Conservation (phyloP, 2,113 vertebrate species). For the Eidolon helvum region DNA sequence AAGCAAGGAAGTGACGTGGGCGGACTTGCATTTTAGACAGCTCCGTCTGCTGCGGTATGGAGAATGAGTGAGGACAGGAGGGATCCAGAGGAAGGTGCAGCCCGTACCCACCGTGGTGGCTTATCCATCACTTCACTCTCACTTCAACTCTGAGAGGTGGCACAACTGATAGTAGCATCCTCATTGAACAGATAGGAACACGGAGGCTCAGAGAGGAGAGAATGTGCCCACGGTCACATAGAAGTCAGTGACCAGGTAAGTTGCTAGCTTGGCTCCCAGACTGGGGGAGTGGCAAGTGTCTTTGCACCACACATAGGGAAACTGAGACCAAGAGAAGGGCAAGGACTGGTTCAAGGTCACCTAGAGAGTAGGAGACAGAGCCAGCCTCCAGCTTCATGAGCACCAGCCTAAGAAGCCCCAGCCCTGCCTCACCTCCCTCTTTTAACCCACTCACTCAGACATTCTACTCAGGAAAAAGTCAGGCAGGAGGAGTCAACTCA, state of each 20-base stretch:
- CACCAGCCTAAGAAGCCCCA: neutral
- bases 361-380: neutral
- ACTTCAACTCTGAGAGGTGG: neutral
- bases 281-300: neutral
- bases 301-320: neutral
- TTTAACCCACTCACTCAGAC: neutral
- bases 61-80: neutral
- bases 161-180: neutral
- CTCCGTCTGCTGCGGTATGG: neutral
- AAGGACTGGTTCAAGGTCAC: neutral
- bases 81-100: neutral
- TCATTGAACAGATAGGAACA: neutral
- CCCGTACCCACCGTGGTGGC: neutral
- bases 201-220: neutral
- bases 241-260: neutral
- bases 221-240: accelerated
- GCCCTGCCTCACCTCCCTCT: neutral
- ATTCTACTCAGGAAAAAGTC: neutral
- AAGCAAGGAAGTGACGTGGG: accelerated
- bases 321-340: neutral
- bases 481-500: neutral
- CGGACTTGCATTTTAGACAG: neutral
- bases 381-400: neutral
- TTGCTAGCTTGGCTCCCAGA: neutral
- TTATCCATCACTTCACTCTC: neutral